A percentile compares a stretch with the other conserved stretches of the same genome.
Evolutionary conservation across 1,140 invertebrate genomes (phyloP).

Genomic region (Potamilus streckersoni): DNA sequence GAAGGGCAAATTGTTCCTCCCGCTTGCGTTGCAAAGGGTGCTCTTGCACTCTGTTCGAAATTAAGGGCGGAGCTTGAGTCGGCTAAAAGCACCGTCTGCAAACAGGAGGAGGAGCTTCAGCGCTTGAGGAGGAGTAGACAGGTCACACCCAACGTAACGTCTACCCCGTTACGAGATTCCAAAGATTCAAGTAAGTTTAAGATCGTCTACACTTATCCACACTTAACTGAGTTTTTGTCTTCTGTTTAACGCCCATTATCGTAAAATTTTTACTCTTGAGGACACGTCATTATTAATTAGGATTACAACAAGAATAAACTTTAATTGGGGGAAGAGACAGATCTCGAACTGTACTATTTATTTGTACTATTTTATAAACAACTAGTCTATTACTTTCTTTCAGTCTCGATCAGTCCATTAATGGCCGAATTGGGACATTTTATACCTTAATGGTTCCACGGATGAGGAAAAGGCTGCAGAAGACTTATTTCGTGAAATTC

Average conservation of each 20-base stretch:
- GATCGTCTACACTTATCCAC: neutral
- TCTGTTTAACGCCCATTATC: neutral
- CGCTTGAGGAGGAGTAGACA: conserved; percentile 33
- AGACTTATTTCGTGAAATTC: too few relatives aligned
- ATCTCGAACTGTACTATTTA: too few relatives aligned
- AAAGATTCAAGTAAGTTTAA: conserved; percentile 15
- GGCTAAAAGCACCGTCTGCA: conserved; percentile 45
- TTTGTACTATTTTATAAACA: too few relatives aligned
- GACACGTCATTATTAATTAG: neutral
- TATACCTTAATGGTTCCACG: too few relatives aligned
- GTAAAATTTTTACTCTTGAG: neutral
- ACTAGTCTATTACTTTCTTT: too few relatives aligned
- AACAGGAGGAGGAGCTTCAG: conserved; percentile 53
- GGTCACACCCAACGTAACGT: conserved; percentile 17
- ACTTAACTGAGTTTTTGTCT: neutral
- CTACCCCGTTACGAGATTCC: conserved; percentile 28
- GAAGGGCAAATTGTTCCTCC: conserved; percentile 53
- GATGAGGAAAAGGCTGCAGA: too few relatives aligned
- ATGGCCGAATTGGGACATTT: too few relatives aligned
- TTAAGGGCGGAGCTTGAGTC: conserved; percentile 50
- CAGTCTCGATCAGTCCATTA: too few relatives aligned
- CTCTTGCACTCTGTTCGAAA: conserved; percentile 54
- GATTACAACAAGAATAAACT: too few relatives aligned
- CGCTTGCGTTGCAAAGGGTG: conserved; percentile 52
- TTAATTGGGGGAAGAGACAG: too few relatives aligned